phyloP scores from a whole-genome alignment of 2,113 vertebrate genomes.

The Paracanthobrama guichenoti region DNA sequence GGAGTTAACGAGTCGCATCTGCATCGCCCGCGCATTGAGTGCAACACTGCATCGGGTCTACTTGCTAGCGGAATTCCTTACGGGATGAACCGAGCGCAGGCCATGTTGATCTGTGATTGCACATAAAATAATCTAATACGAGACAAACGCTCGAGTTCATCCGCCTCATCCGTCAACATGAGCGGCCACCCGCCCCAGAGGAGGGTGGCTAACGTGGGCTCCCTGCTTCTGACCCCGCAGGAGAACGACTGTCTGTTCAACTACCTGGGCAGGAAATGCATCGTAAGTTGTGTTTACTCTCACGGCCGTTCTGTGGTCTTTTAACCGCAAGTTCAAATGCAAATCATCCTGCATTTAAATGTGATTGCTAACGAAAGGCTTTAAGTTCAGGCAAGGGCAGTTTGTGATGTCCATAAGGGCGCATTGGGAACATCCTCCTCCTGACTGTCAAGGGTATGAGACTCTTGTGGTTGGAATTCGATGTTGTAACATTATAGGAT shows the following conservation, averaged over 20 bases:
- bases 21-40: conserved; percentile 15
- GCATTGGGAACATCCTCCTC: background rate
- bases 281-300: conserved; percentile 80
- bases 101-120: conserved; percentile 71
- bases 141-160: conserved; percentile 47
- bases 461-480: background rate
- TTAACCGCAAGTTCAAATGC: conserved; percentile 21
- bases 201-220: conserved; percentile 83
- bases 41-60: conserved; percentile 32
- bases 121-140: conserved; percentile 60
- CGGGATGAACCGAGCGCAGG: conserved; percentile 76
- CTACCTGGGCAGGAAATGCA: conserved; percentile 95
- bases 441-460: background rate
- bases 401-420: background rate
- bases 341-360: background rate
- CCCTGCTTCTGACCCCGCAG: conserved; percentile 88
- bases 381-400: background rate
- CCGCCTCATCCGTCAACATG: conserved; percentile 70
- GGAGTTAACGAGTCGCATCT: conserved; percentile 7
- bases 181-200: conserved; percentile 82
- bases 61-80: conserved; percentile 45
- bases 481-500: background rate
- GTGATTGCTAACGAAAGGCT: background rate
- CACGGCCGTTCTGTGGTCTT: conserved; percentile 49
- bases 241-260: conserved; percentile 93